Evolutionary conservation across 2,797 vertebrate species (phyloP).

Genomic region (Muscicapa striata): DNA sequence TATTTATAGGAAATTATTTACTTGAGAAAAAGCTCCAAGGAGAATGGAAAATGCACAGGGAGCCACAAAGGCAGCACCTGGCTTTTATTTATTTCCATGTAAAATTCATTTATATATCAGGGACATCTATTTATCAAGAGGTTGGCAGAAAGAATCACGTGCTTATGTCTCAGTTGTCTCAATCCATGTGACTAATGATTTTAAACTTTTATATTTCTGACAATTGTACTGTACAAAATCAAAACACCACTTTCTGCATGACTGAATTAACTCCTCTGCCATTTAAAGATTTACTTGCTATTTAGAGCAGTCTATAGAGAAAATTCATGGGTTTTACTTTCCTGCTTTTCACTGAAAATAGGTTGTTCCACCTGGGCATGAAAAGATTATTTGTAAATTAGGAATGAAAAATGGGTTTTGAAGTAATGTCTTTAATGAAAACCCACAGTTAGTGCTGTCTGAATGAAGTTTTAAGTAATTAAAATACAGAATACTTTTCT

Average conservation of each 20-base stretch:
- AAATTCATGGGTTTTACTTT: background rate
- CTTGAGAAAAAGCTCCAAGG: background rate
- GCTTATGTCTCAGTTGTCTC: background rate
- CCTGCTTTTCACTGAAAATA: background rate
- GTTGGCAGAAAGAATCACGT: background rate
- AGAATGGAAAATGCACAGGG: background rate
- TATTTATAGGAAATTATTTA: background rate
- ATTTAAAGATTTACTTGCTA: constrained; percentile 33
- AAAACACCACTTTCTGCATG: background rate
- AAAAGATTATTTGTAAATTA: background rate
- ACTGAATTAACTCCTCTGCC: constrained; percentile 1
- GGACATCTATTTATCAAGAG: background rate
- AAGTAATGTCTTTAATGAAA: background rate
- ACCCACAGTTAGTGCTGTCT: background rate
- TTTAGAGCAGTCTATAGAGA: background rate
- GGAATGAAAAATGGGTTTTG: background rate
- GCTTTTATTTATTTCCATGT: background rate
- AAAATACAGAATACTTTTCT: background rate
- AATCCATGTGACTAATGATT: background rate
- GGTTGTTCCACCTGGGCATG: background rate
- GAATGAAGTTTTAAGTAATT: background rate
- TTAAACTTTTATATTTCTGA: background rate
- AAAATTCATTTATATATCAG: background rate
- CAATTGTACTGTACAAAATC: background rate
- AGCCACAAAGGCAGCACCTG: background rate